Evolutionary conservation across 2,113 vertebrate species (phyloP).

Genomic region (Cololabis saira): DNA sequence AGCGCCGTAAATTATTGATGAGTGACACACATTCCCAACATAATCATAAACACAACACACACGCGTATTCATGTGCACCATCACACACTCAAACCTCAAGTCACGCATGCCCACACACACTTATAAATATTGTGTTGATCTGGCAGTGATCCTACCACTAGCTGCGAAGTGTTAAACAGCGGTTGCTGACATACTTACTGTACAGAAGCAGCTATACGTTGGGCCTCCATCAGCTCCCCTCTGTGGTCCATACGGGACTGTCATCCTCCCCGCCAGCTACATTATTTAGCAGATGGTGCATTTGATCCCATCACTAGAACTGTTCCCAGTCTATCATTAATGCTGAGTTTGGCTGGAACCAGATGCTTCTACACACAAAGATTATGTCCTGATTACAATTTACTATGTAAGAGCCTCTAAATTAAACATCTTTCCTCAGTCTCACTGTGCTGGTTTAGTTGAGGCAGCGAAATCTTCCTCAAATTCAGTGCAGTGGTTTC

Average conservation of each 20-base stretch:
- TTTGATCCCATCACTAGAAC: conserved; percentile 74
- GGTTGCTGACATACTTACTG: conserved; percentile 67
- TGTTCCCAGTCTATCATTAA: conserved; percentile 73
- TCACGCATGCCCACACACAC: conserved; percentile 11
- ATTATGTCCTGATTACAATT: conserved; percentile 49
- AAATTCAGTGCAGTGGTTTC: conserved; percentile 13
- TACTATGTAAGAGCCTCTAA: conserved; percentile 38
- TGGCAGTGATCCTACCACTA: conserved; percentile 46
- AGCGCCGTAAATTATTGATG: conserved; percentile 81
- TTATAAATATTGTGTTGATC: conserved; percentile 43
- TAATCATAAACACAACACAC: conserved; percentile 58
- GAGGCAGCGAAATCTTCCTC: conserved; percentile 19
- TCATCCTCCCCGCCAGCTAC: conserved; percentile 53
- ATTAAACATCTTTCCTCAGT: conserved; percentile 64
- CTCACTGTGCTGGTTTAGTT: conserved; percentile 56
- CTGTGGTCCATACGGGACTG: conserved; percentile 63
- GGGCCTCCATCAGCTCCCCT: conserved; percentile 39
- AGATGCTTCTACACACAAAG: conserved; percentile 39
- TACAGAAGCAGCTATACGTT: conserved; percentile 62
- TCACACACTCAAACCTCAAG: conserved; percentile 5
- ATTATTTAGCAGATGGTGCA: conserved; percentile 77
- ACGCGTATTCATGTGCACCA: neutral
- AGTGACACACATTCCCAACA: conserved; percentile 77
- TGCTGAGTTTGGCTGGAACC: conserved; percentile 59
- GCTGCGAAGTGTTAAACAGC: conserved; percentile 55